Percentiles rank a stretch among this genome's conserved stretches.
Conservation (phyloP, 2,113 vertebrate species). For the Pogona vitticeps region DNA sequence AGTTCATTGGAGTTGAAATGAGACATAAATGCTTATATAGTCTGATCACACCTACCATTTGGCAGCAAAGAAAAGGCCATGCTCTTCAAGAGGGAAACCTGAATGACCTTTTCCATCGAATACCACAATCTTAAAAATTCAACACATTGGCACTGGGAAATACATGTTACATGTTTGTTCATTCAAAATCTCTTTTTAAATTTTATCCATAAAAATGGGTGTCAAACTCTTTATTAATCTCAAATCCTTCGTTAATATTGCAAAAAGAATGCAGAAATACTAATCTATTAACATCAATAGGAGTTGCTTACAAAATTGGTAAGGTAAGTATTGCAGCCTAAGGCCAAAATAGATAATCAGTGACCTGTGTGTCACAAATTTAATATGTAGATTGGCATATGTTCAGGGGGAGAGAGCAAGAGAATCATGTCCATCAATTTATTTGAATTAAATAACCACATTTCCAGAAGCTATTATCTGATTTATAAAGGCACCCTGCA, state of each 20-base stretch:
- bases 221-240: too few relatives aligned
- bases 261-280: too few relatives aligned
- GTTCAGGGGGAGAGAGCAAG: neutral
- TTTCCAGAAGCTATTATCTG: neutral
- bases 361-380: neutral
- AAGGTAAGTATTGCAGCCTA: neutral
- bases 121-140: neutral
- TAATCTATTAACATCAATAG: neutral
- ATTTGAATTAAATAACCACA: slow-evolving; percentile 13
- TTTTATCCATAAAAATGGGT: neutral
- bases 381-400: neutral
- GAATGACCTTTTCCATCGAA: neutral
- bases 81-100: neutral
- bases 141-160: neutral
- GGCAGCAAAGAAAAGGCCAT: neutral
- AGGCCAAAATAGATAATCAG: neutral
- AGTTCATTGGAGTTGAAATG: neutral
- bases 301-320: neutral
- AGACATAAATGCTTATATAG: neutral
- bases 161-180: neutral
- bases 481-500: neutral
- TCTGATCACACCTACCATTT: neutral
- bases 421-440: neutral
- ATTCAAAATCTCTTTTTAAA: neutral
- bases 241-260: too few relatives aligned